phyloP scores from a whole-genome alignment of 2,797 vertebrate species.

The Acrocephalus scirpaceus region DNA sequence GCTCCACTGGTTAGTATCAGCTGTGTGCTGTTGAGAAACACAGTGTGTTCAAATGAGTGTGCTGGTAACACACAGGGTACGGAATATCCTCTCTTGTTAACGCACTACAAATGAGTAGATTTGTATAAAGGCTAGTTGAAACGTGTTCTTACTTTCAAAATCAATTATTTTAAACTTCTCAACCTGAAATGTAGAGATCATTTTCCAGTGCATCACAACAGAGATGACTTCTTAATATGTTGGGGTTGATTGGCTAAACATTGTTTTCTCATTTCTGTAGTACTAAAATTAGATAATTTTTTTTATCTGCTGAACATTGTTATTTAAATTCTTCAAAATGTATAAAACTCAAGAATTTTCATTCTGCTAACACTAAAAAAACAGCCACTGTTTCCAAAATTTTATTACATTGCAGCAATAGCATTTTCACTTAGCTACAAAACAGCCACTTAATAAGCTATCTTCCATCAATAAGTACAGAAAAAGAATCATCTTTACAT shows the following conservation, averaged over 20 bases:
- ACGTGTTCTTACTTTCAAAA: conserved; percentile 7
- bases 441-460: background rate
- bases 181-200: background rate
- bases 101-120: background rate
- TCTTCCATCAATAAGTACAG: background rate
- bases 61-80: background rate
- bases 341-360: background rate
- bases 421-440: background rate
- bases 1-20: background rate
- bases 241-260: background rate
- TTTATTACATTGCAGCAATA: background rate
- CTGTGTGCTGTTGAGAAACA: background rate
- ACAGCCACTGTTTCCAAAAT: background rate
- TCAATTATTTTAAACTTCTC: conserved; percentile 25
- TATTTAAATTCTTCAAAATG: background rate
- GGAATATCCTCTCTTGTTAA: background rate
- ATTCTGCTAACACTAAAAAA: background rate
- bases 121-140: conserved; percentile 15
- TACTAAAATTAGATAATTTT: background rate
- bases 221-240: background rate
- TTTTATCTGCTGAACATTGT: background rate
- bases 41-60: background rate
- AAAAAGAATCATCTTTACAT: background rate
- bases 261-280: background rate
- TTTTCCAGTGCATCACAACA: background rate